phyloP scores from a whole-genome alignment of 1,140 invertebrate species.

The Tetraneura akinire region DNA sequence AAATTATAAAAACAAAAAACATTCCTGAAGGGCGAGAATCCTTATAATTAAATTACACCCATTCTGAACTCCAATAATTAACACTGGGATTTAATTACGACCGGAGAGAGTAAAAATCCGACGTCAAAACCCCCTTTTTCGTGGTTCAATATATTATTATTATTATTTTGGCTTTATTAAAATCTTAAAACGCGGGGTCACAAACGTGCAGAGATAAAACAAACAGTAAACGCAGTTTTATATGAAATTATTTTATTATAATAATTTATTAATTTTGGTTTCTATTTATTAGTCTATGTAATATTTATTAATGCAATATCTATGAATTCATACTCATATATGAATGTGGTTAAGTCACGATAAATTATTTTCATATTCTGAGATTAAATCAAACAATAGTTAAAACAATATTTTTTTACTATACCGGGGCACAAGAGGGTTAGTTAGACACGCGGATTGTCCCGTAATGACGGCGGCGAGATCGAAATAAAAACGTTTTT shows the following conservation, averaged over 20 bases:
- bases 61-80: constrained; percentile 29
- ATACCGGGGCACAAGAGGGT: too few species aligned
- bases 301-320: too few species aligned
- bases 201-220: not conserved
- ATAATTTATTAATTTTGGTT: too few species aligned
- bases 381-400: too few species aligned
- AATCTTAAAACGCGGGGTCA: not conserved
- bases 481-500: constrained; percentile 4
- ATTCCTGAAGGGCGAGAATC: constrained; percentile 33
- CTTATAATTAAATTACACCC: constrained; percentile 46
- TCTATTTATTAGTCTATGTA: too few species aligned
- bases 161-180: constrained; percentile 20
- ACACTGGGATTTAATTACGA: constrained; percentile 41
- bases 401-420: too few species aligned
- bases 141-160: not conserved
- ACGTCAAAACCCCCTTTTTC: constrained; percentile 15
- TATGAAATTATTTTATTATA: too few species aligned
- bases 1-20: constrained; percentile 28
- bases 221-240: too few species aligned
- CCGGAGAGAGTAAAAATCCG: not conserved
- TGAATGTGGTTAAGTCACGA: too few species aligned
- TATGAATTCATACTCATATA: too few species aligned
- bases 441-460: too few species aligned
- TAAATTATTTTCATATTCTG: too few species aligned
- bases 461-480: not conserved